Conservation (phyloP, 2,888 invertebrate genomes). For the Hipparchia sbordonii region DNA sequence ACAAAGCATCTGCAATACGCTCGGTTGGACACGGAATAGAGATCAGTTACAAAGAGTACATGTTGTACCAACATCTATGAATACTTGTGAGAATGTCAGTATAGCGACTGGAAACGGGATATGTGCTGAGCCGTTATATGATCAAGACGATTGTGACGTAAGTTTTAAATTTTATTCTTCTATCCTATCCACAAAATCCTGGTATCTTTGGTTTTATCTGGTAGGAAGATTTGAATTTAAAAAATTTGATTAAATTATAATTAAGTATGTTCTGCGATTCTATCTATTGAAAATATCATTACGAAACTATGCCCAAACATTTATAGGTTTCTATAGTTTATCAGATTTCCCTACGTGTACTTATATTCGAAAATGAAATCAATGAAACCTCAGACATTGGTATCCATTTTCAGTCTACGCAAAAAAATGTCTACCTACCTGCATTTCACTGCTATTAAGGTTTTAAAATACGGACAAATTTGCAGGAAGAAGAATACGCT, state of each 20-base stretch:
- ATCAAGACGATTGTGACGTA: slow-evolving; percentile 92
- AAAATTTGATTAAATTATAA: neutral
- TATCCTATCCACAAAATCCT: neutral
- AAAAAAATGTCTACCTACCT: no score
- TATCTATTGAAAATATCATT: no score
- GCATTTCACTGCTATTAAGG: neutral
- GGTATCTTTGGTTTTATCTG: no score
- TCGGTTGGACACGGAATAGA: slow-evolving; percentile 93
- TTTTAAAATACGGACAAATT: neutral
- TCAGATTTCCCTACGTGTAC: no score
- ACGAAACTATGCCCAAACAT: no score
- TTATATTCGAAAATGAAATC: no score
- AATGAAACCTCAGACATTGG: no score
- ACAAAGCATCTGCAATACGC: slow-evolving; percentile 87
- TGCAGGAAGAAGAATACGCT: slow-evolving; percentile 93
- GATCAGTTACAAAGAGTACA: slow-evolving; percentile 92
- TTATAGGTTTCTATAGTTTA: no score
- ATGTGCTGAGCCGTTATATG: slow-evolving; percentile 91
- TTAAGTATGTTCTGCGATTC: neutral
- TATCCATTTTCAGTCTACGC: no score
- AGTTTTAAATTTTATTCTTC: slow-evolving; percentile 64
- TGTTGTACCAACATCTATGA: slow-evolving; percentile 89
- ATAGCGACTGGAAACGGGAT: slow-evolving; percentile 92
- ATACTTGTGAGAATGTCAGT: slow-evolving; percentile 92
- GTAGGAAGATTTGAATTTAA: neutral